Conservation (phyloP, 2,113 vertebrate genomes). For the Thalassarche chlororhynchos region DNA sequence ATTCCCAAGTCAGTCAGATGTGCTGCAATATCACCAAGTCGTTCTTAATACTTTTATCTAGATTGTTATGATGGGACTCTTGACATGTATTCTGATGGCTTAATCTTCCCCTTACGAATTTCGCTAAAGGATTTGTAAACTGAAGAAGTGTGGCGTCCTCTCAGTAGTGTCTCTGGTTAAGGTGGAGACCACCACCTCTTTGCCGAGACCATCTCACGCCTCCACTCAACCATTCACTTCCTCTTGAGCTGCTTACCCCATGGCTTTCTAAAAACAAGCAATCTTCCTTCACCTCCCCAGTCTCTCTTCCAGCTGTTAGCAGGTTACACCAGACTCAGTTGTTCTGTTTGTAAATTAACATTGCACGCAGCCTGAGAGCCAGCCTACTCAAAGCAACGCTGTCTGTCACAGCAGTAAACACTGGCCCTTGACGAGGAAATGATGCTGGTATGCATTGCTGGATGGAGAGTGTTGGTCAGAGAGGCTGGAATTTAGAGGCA, state of each 20-base stretch:
- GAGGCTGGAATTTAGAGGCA: background rate
- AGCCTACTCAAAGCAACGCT: background rate
- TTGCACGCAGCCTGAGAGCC: background rate
- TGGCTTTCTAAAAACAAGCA: background rate
- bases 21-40: background rate
- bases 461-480: accelerated
- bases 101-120: background rate
- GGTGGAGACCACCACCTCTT: background rate
- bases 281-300: background rate
- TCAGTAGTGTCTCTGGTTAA: background rate
- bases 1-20: background rate
- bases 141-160: no score
- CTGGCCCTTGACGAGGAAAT: accelerated
- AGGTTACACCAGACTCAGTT: background rate
- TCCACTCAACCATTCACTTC: accelerated
- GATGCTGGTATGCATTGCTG: background rate
- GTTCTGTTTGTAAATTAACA: background rate
- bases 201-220: accelerated
- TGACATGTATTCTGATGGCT: background rate
- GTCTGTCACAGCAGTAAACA: background rate
- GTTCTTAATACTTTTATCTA: background rate
- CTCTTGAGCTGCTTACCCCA: background rate
- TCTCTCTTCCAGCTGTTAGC: background rate
- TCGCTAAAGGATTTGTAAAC: background rate
- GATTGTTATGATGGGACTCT: background rate